Conservation (phyloP, 2,113 vertebrate species). For the Bettongia penicillata region DNA sequence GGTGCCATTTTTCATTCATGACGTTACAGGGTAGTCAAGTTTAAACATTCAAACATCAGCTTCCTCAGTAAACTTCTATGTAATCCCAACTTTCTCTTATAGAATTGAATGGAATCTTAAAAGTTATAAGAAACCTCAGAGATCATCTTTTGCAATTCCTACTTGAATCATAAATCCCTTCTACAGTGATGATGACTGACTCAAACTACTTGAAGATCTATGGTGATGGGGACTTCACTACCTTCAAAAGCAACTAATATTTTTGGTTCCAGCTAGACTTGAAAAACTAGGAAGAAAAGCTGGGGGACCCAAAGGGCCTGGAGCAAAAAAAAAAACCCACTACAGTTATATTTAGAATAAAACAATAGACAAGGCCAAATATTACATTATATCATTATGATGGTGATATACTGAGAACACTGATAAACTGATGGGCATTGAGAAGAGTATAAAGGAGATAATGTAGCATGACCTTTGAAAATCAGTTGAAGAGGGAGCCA, state of each 20-base stretch:
- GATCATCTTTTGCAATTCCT: not conserved
- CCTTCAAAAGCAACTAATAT: not conserved
- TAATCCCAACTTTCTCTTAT: not conserved
- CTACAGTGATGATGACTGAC: not conserved
- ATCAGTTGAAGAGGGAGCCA: not conserved
- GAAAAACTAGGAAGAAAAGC: not conserved
- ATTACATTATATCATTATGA: not conserved
- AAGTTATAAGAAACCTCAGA: too few species aligned
- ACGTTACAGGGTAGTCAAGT: not conserved
- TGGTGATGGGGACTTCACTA: not conserved
- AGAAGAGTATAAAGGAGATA: not conserved
- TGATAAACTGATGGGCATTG: not conserved
- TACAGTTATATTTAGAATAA: too few species aligned
- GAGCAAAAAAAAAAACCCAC: too few species aligned
- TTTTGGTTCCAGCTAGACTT: not conserved
- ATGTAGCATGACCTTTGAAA: not conserved
- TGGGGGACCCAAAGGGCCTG: not conserved
- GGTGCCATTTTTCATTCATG: not conserved
- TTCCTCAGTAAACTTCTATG: not conserved
- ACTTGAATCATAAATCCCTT: not conserved
- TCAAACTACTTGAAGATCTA: not conserved
- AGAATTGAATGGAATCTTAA: not conserved
- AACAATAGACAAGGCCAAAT: not conserved
- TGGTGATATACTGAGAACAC: not conserved
- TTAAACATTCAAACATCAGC: not conserved